Percentiles rank a stretch among this genome's conserved stretches.
Evolutionary conservation across 2,888 invertebrate species (phyloP).

Genomic region (Tenodera sinensis): DNA sequence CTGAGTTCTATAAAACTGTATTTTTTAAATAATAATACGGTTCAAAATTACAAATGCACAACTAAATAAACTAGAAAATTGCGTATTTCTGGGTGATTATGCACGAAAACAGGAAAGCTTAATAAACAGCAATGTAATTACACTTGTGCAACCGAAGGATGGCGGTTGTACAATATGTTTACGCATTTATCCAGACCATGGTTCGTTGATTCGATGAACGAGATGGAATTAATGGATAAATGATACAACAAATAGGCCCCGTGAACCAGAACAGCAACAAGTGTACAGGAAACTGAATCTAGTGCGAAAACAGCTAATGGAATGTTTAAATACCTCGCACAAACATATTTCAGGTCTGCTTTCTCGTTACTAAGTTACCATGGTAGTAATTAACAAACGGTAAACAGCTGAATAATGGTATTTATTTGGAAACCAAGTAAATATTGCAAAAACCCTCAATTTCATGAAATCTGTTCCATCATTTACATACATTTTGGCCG

Average conservation of each 20-base stretch:
- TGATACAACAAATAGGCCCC: neutral
- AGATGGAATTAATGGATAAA: neutral
- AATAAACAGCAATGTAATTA: neutral
- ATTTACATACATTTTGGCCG: neutral
- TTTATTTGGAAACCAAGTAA: neutral
- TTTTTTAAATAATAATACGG: no score
- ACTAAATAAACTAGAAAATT: no score
- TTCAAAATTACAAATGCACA: no score
- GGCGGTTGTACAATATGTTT: neutral
- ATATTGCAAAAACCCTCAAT: neutral
- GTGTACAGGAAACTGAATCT: neutral
- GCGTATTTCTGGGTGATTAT: neutral
- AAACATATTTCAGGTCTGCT: neutral
- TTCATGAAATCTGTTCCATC: neutral
- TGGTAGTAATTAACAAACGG: neutral
- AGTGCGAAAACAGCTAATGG: neutral
- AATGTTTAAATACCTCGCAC: neutral
- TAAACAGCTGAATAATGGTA: neutral
- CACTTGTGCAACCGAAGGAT: neutral
- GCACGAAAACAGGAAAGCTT: neutral
- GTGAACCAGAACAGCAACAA: neutral
- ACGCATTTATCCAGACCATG: neutral
- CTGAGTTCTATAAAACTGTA: no score
- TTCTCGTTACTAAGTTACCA: neutral
- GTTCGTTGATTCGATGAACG: neutral